Base-by-base conservation (phyloP, 2,888 invertebrate species). In the Cheilosia pagana region DNA sequence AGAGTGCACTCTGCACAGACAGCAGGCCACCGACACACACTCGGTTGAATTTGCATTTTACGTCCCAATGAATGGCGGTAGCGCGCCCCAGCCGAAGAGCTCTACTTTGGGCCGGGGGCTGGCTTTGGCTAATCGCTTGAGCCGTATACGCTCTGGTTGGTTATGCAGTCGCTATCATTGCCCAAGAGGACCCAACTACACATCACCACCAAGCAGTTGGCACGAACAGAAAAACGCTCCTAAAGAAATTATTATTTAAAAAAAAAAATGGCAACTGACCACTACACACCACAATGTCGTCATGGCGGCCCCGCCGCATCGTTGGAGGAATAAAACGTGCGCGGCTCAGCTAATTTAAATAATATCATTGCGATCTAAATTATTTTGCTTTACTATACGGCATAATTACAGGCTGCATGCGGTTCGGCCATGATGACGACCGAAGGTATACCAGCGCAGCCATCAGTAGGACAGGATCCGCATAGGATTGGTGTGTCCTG, bases 361-460 rank as follows among this genome's bases (percentile, higher is more conserved):
- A 85, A 85, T 85, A 85, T 85, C 85, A 85, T 81, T 85, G 79
- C 85, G 79, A 85, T 85, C 85, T 85, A 85, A 85, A 85, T 85
- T 85, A 85, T 85, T 85, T 85, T 85, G 67, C 79, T 85, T 85
- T 75, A 60, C 67, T 85, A 60, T 75, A 85, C 83, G 70, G 79
- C 83, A 79, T 85, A 85, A 85, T 85, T 85, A 85, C 79, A 85
- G 85, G 63, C 63, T 85, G 79, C 71, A 67, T 67, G 79, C 74
- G 59, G 79, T 25, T 67, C 85, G 85, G 85, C 85, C 85, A 85
- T 85, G 65, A 74, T 85, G 70, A 78, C 50, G 65, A 71, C 21
- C 59, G 50, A 52, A 57, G 59, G 68, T 23, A 12, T 23, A 50
- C 48, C 23, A 39, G 5, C 5, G 25, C 6, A 19, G 16, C 48